Percentiles rank a stretch among this genome's conserved stretches.
Evolutionary conservation across 2,113 vertebrate genomes (phyloP).

Genomic region (Melozone crissalis): DNA sequence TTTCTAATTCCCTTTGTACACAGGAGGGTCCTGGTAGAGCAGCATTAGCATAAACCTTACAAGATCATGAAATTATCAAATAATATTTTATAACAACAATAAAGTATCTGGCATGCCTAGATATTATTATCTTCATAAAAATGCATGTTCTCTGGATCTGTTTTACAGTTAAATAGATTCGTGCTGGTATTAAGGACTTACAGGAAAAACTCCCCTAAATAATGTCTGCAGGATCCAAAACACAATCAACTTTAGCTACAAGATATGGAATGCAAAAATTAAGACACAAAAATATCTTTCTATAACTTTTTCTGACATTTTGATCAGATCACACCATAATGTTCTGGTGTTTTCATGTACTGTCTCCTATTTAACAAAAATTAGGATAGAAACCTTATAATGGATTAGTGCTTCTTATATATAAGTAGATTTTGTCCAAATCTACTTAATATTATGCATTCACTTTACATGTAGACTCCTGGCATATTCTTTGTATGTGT

Average conservation of each 20-base stretch:
- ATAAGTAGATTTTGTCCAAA: background rate
- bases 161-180: background rate
- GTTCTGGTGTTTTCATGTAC: background rate
- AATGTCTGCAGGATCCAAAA: background rate
- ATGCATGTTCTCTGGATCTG: background rate
- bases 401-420: background rate
- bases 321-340: background rate
- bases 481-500: background rate
- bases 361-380: background rate
- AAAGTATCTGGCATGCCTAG: background rate
- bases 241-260: background rate
- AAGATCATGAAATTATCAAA: background rate
- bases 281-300: background rate
- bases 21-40: background rate
- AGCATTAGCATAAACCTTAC: background rate
- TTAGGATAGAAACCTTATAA: background rate
- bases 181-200: background rate
- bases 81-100: conserved; percentile 1
- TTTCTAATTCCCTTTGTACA: background rate
- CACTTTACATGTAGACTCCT: background rate
- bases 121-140: background rate
- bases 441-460: background rate
- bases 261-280: background rate
- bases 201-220: background rate
- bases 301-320: background rate